phyloP scores from a whole-genome alignment of 1,140 invertebrate genomes.

The Caerostris extrusa region DNA sequence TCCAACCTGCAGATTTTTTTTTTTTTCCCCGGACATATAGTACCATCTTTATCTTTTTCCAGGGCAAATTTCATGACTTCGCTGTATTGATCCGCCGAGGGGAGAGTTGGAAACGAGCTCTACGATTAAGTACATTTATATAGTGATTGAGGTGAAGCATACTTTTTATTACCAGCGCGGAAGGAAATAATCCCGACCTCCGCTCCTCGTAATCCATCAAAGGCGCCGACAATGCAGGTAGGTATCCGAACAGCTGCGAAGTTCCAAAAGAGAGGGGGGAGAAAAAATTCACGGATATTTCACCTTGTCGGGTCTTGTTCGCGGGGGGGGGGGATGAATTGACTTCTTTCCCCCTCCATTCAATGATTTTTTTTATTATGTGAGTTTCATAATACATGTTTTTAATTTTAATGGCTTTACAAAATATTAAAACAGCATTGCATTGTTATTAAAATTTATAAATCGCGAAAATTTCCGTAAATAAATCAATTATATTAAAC shows the following conservation, averaged over 20 bases:
- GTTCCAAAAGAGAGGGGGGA: background rate
- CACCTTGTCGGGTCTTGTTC: background rate
- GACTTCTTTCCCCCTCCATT: background rate
- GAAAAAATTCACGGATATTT: slow-evolving; percentile 14
- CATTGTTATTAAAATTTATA: background rate
- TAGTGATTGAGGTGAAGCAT: slow-evolving; percentile 67
- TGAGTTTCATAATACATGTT: background rate
- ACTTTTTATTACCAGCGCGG: slow-evolving; percentile 64
- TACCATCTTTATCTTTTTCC: background rate
- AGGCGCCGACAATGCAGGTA: slow-evolving; percentile 37
- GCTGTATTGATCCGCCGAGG: slow-evolving; percentile 42
- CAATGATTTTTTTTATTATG: background rate
- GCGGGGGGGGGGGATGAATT: background rate
- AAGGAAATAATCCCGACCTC: slow-evolving; percentile 65
- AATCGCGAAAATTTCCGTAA: too few relatives aligned
- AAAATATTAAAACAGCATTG: background rate
- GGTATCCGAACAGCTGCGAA: slow-evolving; percentile 34
- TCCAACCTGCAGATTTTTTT: too few relatives aligned
- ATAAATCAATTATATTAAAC: too few relatives aligned
- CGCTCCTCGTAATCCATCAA: slow-evolving; percentile 60
- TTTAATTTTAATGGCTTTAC: background rate
- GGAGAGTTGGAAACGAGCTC: background rate
- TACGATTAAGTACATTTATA: slow-evolving; percentile 66
- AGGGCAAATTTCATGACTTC: slow-evolving; percentile 29
- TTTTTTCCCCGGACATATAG: too few relatives aligned